phyloP scores from a whole-genome alignment of 2,113 vertebrate species.

The Geococcyx californianus region DNA sequence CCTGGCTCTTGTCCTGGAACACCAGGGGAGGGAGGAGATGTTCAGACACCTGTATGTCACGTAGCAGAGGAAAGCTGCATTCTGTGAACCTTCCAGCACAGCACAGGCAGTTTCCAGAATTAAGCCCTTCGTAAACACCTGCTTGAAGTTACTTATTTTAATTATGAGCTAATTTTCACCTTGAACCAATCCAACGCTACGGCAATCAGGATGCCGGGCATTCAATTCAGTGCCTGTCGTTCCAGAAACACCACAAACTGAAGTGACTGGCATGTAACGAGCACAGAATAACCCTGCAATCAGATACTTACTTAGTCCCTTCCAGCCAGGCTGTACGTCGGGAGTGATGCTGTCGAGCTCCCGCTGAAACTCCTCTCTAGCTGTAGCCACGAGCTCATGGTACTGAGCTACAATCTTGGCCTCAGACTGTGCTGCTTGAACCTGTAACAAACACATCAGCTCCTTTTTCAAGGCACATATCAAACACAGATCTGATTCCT shows the following conservation, averaged over 20 bases:
- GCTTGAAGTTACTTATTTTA: not conserved
- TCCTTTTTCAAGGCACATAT: not conserved
- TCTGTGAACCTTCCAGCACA: not conserved
- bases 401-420: conserved; percentile 94
- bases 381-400: conserved; percentile 90
- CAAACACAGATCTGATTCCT: not conserved
- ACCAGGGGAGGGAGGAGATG: not conserved
- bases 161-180: not conserved
- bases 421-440: conserved; percentile 89
- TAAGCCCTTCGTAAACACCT: not conserved
- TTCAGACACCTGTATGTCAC: not conserved
- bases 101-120: not conserved
- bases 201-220: not conserved
- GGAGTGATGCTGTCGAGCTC: conserved; percentile 95
- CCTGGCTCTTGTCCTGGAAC: not conserved
- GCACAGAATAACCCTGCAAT: rapidly evolving
- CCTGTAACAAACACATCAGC: conserved; percentile 66
- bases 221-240: rapidly evolving
- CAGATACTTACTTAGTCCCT: conserved; percentile 88
- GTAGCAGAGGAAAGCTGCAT: not conserved
- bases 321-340: conserved; percentile 91
- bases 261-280: not conserved
- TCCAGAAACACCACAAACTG: not conserved
- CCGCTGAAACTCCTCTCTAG: conserved; percentile 88
- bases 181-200: not conserved